Evolutionary conservation across 1,140 invertebrate species (phyloP).

Genomic region (Zaprionus davidi): DNA sequence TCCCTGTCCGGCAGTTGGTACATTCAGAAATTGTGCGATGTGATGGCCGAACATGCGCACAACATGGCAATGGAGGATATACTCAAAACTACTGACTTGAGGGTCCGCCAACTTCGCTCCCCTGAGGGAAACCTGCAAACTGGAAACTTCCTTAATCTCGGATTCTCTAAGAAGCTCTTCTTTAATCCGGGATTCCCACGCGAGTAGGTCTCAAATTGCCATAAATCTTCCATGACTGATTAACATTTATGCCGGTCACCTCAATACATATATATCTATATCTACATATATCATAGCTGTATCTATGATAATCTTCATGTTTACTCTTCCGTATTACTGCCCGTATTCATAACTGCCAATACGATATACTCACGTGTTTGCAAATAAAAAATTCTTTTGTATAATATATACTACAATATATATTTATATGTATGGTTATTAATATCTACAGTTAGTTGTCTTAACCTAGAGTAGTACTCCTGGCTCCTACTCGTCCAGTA

Average conservation of each 20-base stretch:
- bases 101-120: constrained; percentile 33
- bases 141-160: constrained; percentile 53
- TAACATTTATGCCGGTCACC: constrained; percentile 49
- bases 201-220: constrained; percentile 30
- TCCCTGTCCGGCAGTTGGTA: constrained; percentile 89
- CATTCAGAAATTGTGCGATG: constrained; percentile 90
- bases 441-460: constrained; percentile 4
- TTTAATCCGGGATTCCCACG: constrained; percentile 72
- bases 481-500: constrained; percentile 50
- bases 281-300: background rate
- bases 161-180: constrained; percentile 70
- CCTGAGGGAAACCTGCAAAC: constrained; percentile 53
- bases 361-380: constrained; percentile 31
- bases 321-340: constrained; percentile 19
- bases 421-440: constrained; percentile 5
- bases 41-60: constrained; percentile 89
- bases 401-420: constrained; percentile 8
- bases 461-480: background rate
- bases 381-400: constrained; percentile 37
- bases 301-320: constrained; percentile 23
- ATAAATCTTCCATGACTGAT: constrained; percentile 48
- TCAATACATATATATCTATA: background rate
- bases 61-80: constrained; percentile 88
- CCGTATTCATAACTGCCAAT: constrained; percentile 19
- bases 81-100: constrained; percentile 86